Conservation (phyloP, 2,888 invertebrate species). For the Acanthosepion esculentum region DNA sequence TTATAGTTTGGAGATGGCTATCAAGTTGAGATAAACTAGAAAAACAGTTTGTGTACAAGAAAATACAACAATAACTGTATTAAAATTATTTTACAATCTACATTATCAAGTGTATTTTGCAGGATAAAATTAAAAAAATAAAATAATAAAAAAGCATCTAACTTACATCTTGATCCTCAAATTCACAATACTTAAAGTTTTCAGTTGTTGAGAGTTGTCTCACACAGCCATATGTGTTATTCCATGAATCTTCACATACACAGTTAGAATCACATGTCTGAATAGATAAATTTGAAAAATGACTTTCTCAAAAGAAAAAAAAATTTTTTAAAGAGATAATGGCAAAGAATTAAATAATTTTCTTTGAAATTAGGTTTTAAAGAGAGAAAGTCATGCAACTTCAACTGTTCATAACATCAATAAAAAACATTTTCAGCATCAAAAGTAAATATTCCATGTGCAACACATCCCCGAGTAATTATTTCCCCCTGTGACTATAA, state of each 20-base stretch:
- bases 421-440: too few species aligned
- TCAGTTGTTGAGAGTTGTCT: constrained; percentile 79
- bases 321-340: too few species aligned
- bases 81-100: too few species aligned
- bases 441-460: background rate
- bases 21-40: too few species aligned
- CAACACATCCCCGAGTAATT: background rate
- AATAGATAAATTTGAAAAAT: background rate
- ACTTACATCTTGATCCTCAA: constrained; percentile 56
- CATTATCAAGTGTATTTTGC: too few species aligned
- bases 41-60: too few species aligned
- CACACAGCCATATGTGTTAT: constrained; percentile 89
- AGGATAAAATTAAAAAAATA: background rate
- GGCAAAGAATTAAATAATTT: background rate
- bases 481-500: too few species aligned
- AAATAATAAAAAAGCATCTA: background rate
- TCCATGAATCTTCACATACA: constrained; percentile 88
- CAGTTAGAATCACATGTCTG: constrained; percentile 77
- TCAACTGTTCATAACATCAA: too few species aligned
- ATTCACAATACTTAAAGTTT: constrained; percentile 80
- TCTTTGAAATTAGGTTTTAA: background rate
- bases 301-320: too few species aligned
- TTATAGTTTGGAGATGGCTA: too few species aligned
- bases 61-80: too few species aligned
- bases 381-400: background rate